These are phyloP conservation scores for Drosophila prosaltans DNA, from an alignment of 1,140 invertebrate species.

Conservation along the genomic window DNA sequence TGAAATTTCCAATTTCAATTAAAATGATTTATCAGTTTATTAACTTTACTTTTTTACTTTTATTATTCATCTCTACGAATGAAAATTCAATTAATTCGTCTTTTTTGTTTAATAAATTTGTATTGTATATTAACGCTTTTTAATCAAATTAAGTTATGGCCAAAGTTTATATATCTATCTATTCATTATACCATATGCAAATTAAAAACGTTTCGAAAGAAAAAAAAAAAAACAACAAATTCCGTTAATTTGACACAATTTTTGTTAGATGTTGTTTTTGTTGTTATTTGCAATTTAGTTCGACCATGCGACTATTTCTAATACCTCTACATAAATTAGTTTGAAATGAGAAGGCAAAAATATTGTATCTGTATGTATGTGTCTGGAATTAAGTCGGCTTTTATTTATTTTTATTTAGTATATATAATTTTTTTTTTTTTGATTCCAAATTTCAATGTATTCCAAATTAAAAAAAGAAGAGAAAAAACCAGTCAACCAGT, in stretches of 20 bases:
- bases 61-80: background rate
- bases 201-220: constrained; percentile 31
- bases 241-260: constrained; percentile 55
- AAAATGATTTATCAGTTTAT: background rate
- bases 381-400: constrained; percentile 3
- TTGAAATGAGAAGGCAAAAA: constrained; percentile 10
- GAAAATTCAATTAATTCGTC: background rate
- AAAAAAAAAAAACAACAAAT: constrained; percentile 2
- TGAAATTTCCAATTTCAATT: background rate
- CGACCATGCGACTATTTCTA: constrained; percentile 16
- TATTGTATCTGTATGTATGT: background rate
- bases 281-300: constrained; percentile 11
- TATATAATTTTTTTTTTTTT: background rate
- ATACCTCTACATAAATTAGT: constrained; percentile 14
- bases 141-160: constrained; percentile 3
- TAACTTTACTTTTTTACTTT: background rate
- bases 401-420: too few species aligned
- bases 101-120: background rate
- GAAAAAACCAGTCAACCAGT: constrained; percentile 13
- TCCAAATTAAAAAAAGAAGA: background rate
- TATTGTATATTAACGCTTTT: background rate
- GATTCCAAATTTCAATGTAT: constrained; percentile 19
- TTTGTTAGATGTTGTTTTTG: constrained; percentile 35
- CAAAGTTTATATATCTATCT: background rate
- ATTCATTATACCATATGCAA: constrained; percentile 33